Percentiles rank a stretch among this genome's conserved stretches.
Conservation (phyloP, 2,888 invertebrate species). For the Phrixothrix hirtus region DNA sequence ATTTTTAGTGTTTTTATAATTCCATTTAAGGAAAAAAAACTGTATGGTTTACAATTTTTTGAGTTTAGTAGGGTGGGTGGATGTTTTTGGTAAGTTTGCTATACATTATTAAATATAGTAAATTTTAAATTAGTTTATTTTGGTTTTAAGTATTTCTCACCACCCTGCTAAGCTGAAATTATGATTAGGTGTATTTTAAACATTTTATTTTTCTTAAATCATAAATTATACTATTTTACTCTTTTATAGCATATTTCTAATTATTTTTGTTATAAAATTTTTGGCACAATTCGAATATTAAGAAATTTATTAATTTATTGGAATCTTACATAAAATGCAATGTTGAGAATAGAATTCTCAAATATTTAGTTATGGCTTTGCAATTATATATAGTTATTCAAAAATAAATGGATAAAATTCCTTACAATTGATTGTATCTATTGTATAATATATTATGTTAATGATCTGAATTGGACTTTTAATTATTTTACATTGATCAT, state of each 20-base stretch:
- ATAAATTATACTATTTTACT: background rate
- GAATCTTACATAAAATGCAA: background rate
- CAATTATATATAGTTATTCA: background rate
- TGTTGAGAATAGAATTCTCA: background rate
- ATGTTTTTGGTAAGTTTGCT: slow-evolving; percentile 32
- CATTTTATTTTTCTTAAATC: too few species aligned
- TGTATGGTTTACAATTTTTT: slow-evolving; percentile 30
- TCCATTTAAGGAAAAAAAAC: too few species aligned
- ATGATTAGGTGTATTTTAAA: background rate
- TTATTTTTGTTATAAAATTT: too few species aligned
- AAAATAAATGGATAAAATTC: background rate
- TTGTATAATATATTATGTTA: slow-evolving; percentile 22
- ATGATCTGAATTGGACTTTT: too few species aligned
- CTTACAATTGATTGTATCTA: slow-evolving; percentile 19
- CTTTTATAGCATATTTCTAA: too few species aligned
- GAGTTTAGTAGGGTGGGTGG: slow-evolving; percentile 57
- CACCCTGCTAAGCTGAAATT: slow-evolving; percentile 50
- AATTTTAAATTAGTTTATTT: slow-evolving; percentile 16
- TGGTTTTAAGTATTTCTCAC: slow-evolving; percentile 38
- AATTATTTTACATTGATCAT: too few species aligned
- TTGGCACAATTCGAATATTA: too few species aligned
- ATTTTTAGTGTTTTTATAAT: slow-evolving; percentile 1
- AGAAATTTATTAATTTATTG: background rate
- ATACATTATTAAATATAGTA: slow-evolving; percentile 19
- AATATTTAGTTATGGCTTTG: background rate